Base-by-base conservation (phyloP, 2,888 invertebrate species). In the Mongoloraphidia duomilia region DNA sequence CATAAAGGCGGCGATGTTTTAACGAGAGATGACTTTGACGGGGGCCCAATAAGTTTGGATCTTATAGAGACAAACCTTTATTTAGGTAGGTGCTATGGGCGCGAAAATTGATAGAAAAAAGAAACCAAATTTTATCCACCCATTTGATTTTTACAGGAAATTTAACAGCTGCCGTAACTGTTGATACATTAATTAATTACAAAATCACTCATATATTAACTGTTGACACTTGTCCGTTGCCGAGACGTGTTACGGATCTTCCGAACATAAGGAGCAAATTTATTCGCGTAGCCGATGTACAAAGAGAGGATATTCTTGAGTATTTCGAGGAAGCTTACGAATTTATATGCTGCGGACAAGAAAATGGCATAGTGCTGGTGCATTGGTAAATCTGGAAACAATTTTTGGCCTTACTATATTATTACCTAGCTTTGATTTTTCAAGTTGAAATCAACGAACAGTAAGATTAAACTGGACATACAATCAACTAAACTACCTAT, bases 181-280 rank as follows among this genome's bases (percentile, higher is more conserved):
- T 79, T 53, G 75, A 78, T 49, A 79, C 80, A 34, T 60, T 90
- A 49, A 76, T 76, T 50, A 73, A 74, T 44, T 71, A 78, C 33
- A 74, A 79, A 55, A 81, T 91, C 50, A 80, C 78, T 2, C 82
- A 87, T 61, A 83, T 92, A 56, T 69, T 92, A 43, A 90, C 91
- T 0, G 74, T 91, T 50, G 91, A 91, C 61, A 79, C 87, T 11
- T 86, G 89, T 59, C 90, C 91, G 1, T 66, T 92, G 55, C 89
- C 91, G 0, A 70, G 82, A 56, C 79, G 79, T 53, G 79, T 89
- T 49, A 71, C 79, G 37, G 79, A 82, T 56, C 68, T 82, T 37
- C 75, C 76, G 44, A 75, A 80, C 54, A 66, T 89, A 33, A 77
- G 69, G 41, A 78, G 80, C 40, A 85, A 84, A 65, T 90, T 78